Evolutionary conservation across 2,113 vertebrate species (phyloP), one percentile per base, ranked within the genome.

Genomic region (Bubalus kerabau): DNA sequence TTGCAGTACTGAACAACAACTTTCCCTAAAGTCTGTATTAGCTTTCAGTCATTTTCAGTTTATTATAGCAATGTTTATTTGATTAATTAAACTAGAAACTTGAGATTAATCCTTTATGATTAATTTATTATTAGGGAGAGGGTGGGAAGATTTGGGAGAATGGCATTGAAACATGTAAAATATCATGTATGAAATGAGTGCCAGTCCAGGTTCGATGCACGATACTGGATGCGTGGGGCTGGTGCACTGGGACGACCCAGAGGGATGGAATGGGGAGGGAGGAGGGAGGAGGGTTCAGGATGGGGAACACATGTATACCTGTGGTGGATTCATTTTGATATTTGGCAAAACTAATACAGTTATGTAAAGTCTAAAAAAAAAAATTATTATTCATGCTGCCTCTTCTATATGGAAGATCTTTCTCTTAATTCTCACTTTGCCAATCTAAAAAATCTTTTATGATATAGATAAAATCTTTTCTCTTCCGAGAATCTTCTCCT

Each of bases 11-110:
- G 81, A 94, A 28, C 56, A 92, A 24, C 13, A 82, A 85, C 17
- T 91, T 97, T 85, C 67, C 24, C 10, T 81, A 23, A 94, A 84
- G 78, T 88, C 62, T 93, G 26, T 60, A 52, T 86, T 30, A 71
- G 89, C 50, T 89, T 96, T 23, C n/a, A 83, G n/a, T 92, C 15
- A 82, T 92, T 94, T 90, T 74, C 32, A 32, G 21, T 91, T 95
- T 64, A 76, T 40, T 94, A 24, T 28, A 67, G 32, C 15, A 46
- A 2, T 76, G 0, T 92, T 11, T 50, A 78, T 32, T 95, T 95
- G 64, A 85, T 56, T 67, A 88, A 15, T 43, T n/a, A 92, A 40
- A 92, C 11, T 94, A 62, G 50, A 96, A 91, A 57, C 52, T 60
- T 82, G 17, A 12, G 6, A 30, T 95, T 94, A 19, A 62, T 91